phyloP scores from a whole-genome alignment of 2,113 vertebrate genomes.

The Oreochromis tanganicae region DNA sequence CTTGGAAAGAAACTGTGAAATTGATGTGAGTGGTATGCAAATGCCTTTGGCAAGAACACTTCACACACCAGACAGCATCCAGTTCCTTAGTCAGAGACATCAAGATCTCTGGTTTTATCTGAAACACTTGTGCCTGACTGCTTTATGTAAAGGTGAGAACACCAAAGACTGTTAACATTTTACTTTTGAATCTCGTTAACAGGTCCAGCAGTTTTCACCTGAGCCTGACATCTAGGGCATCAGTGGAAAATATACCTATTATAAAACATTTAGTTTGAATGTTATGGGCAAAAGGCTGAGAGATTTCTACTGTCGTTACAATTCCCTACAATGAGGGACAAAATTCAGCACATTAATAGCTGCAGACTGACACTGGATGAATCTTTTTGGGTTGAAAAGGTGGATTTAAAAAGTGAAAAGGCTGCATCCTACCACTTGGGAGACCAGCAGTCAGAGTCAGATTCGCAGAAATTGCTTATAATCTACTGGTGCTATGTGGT shows the following conservation, averaged over 20 bases:
- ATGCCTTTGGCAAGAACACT: not conserved
- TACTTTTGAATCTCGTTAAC: not conserved
- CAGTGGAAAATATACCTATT: not conserved
- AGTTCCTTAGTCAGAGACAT: not conserved
- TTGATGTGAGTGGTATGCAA: not conserved
- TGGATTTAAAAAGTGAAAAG: not conserved
- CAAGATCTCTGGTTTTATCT: not conserved
- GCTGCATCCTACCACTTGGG: not conserved
- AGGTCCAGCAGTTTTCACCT: not conserved
- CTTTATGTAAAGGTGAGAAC: not conserved
- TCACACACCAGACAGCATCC: not conserved
- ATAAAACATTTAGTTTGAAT: not conserved
- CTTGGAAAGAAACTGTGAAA: not conserved
- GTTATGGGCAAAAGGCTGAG: not conserved
- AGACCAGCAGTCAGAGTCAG: not conserved
- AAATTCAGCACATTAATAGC: not conserved
- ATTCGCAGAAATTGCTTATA: not conserved
- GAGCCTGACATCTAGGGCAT: not conserved
- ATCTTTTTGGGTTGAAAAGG: not conserved
- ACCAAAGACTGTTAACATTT: not conserved
- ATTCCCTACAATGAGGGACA: not conserved
- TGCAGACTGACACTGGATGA: not conserved
- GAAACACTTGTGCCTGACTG: not conserved
- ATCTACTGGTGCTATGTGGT: not conserved
- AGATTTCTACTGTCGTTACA: not conserved